Base-by-base conservation (phyloP, 2,113 vertebrate genomes). In the Megaceryle maxima region DNA sequence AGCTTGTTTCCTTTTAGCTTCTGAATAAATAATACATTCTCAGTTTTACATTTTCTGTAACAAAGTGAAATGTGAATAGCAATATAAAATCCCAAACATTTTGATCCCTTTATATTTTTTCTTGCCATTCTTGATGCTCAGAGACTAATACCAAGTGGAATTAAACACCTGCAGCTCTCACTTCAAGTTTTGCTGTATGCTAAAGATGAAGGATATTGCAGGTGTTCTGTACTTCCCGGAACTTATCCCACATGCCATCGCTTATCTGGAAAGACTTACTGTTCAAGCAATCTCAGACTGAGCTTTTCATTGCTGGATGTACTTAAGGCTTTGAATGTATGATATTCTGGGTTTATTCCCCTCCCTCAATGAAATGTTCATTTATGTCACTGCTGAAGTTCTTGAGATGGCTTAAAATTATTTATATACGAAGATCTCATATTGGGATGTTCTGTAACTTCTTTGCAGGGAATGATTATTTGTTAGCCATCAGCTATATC, bases 121-220 rank as follows among this genome's bases (percentile, higher is more conserved):
- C 48, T 48, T 70, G 55, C 53, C 35, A 92, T 81, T 67, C 43
- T 53, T 2, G 0, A 10, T 94, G 44, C 81, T 85, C 41, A 55
- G 59, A 80, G 55, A 57, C 55, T 87, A 92, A 91, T 87, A 77
- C 78, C 50, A 33, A 13, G 10, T 74, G 90, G 90, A 88, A 88
- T 80, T 94, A 90, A 96, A 94, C 93, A 95, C 74, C 82, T 85
- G 90, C 91, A 96, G 81, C 81, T 94, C 89, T 94, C 0, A 2
- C 75, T 94, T 94, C 0, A 1, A 66, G 67, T 95, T 92, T 55
- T 56, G 21, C 60, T 95, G 41, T 66, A 29, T 85, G 74, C 28
- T 79, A 59, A 77, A 92, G 79, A 80, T 92, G 79, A 92, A 90
- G 79, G 67, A 46, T 88, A 70, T 73, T 97, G 75, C 85, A 86